These are phyloP conservation scores for Microdon myrmicae DNA, from an alignment of 2,888 invertebrate genomes.

Conservation along the genomic window DNA sequence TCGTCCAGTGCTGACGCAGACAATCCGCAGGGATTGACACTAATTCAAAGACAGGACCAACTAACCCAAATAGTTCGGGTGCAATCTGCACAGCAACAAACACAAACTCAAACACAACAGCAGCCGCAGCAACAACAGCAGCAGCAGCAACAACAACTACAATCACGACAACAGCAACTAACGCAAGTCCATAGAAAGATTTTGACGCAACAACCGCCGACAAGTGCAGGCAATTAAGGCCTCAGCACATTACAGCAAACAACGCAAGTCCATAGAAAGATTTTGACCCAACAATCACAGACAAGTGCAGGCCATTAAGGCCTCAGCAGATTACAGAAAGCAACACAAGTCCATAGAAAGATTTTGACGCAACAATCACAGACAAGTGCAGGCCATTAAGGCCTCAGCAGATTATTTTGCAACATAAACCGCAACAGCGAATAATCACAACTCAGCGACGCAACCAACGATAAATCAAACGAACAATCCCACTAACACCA, in stretches of 20 bases:
- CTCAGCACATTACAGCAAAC: too few species aligned
- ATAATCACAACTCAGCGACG: conserved; percentile 57
- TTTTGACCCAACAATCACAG: too few species aligned
- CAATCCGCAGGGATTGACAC: conserved; percentile 64
- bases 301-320: too few species aligned
- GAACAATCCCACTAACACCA: conserved; percentile 34
- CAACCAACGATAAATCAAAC: conserved; percentile 37
- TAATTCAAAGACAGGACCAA: conserved; percentile 66
- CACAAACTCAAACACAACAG: conserved; percentile 61
- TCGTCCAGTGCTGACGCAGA: conserved; percentile 64
- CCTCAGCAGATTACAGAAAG: too few species aligned
- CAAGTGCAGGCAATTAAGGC: too few species aligned
- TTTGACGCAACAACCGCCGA: too few species aligned
- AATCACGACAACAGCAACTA: conserved; percentile 57
- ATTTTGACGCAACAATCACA: conserved; percentile 63
- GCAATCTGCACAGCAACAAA: conserved; percentile 59
- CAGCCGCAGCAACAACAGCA: conserved; percentile 38
- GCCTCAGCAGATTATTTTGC: conserved; percentile 63
- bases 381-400: conserved; percentile 57
- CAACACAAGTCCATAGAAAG: conserved; percentile 62
- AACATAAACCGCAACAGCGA: conserved; percentile 63
- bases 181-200: too few species aligned
- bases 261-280: too few species aligned
- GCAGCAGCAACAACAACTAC: conserved; percentile 52
- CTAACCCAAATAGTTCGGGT: conserved; percentile 67